Conservation (phyloP, 2,888 invertebrate genomes). For the Phragmatobia fuliginosa region DNA sequence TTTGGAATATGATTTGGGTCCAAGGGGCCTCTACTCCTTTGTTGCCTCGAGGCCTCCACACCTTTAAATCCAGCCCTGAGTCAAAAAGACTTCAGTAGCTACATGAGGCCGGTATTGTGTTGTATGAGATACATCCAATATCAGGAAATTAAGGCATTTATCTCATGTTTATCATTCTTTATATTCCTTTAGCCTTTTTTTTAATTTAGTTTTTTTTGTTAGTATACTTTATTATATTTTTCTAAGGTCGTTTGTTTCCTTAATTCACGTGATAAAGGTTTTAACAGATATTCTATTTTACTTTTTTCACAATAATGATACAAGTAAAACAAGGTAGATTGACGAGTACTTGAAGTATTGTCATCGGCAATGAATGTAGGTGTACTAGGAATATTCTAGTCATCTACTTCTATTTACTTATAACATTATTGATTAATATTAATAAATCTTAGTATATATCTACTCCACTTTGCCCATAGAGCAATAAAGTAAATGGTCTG, state of each 20-base stretch:
- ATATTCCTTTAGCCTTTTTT: not conserved
- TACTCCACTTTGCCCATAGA: not conserved
- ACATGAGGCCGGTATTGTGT: not conserved
- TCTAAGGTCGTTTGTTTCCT: not conserved
- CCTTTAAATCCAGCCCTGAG: no score
- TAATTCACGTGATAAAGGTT: not conserved
- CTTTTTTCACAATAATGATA: not conserved
- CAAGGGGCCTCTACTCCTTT: no score
- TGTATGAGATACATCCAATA: not conserved
- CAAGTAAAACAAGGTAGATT: not conserved
- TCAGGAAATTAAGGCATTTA: not conserved
- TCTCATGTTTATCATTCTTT: not conserved
- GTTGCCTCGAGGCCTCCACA: no score
- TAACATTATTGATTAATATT: not conserved
- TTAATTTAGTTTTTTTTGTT: not conserved
- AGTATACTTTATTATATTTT: not conserved
- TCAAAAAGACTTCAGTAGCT: not conserved
- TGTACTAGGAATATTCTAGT: no score
- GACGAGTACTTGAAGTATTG: not conserved
- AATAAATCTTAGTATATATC: not conserved
- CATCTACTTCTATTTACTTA: not conserved
- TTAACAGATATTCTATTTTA: no score
- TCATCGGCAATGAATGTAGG: not conserved
- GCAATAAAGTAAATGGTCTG: not conserved
- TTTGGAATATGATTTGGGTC: no score